These are phyloP conservation scores for Phalacrocorax pelagicus DNA, from an alignment of 2,113 vertebrate species.

Conservation along the genomic window DNA sequence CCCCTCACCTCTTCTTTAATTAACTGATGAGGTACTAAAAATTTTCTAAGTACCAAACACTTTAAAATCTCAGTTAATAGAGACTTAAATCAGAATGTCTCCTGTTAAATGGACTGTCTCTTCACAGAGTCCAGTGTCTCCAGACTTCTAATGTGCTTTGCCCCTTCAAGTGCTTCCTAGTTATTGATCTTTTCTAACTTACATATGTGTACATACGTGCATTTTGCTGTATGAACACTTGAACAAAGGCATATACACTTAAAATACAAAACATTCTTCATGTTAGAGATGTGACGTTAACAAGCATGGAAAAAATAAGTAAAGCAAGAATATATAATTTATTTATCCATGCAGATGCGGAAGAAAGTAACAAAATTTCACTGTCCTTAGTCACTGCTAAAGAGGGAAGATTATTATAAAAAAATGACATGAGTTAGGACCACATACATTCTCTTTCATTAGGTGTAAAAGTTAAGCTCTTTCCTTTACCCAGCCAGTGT, in stretches of 20 bases:
- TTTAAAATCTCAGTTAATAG: not conserved
- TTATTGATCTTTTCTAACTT: not conserved
- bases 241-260: not conserved
- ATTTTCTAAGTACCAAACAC: not conserved
- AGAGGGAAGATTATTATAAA: not conserved
- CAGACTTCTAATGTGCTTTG: not conserved
- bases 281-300: not conserved
- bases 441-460: not conserved
- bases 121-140: not conserved
- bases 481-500: not conserved
- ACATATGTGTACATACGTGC: accelerated
- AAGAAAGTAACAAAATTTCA: not conserved
- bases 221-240: not conserved
- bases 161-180: not conserved
- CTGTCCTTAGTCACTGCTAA: not conserved
- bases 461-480: not conserved
- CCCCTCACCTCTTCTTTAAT: not conserved
- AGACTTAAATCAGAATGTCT: not conserved
- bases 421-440: not conserved
- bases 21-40: not conserved
- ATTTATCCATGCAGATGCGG: not conserved
- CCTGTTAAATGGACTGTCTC: not conserved
- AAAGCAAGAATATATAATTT: not conserved
- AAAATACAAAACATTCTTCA: accelerated
- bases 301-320: not conserved